Evolutionary conservation across 2,888 invertebrate species (phyloP).

Genomic region (Mesorhabditis spiculigera): DNA sequence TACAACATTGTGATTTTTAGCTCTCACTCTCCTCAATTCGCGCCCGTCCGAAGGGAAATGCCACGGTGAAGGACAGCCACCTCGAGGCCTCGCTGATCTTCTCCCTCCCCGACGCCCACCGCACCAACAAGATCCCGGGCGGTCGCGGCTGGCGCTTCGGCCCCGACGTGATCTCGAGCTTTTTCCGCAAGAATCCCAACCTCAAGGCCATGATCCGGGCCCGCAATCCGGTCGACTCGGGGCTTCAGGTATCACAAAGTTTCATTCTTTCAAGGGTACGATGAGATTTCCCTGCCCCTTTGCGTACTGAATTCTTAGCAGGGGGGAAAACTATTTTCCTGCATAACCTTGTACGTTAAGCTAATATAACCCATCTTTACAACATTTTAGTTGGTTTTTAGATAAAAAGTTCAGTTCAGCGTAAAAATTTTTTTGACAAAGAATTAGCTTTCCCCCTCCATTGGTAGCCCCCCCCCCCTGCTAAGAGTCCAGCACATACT

Average conservation of each 20-base stretch:
- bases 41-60: neutral
- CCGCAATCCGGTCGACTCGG: neutral
- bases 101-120: neutral
- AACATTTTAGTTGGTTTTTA: no score
- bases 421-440: no score
- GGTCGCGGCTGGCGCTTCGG: neutral
- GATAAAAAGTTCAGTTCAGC: no score
- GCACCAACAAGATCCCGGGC: neutral
- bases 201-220: neutral
- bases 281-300: no score
- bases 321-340: no score
- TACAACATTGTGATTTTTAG: no score
- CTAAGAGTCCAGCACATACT: no score
- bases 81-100: neutral
- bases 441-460: no score
- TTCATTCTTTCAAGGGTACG: neutral
- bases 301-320: no score
- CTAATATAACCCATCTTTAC: no score
- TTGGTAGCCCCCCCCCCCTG: no score
- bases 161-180: neutral
- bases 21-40: neutral
- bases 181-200: neutral
- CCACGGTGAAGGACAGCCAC: neutral
- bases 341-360: no score
- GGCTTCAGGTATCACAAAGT: neutral